These are phyloP conservation scores for Drosophila pegasa DNA, from an alignment of 2,888 invertebrate genomes.

Conservation along the genomic window DNA sequence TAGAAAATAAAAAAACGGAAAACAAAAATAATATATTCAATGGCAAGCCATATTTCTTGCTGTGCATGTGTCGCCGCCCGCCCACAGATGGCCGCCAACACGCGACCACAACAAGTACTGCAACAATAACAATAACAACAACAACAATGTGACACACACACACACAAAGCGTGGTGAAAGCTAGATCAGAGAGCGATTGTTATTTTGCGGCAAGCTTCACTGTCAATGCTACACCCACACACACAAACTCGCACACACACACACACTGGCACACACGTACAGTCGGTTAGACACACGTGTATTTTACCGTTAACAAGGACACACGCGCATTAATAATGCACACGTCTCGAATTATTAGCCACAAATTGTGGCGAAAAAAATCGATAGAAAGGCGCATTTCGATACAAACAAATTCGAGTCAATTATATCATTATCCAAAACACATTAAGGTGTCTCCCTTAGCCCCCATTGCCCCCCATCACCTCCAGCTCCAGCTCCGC, in stretches of 20 bases:
- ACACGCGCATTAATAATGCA: conserved; percentile 27
- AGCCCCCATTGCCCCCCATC: background rate
- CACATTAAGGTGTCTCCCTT: background rate
- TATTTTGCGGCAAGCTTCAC: background rate
- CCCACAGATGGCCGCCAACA: conserved; percentile 62
- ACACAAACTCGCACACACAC: background rate
- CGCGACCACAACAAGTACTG: conserved; percentile 33
- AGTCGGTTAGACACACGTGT: background rate
- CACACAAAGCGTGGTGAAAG: conserved; percentile 36
- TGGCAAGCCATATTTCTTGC: background rate
- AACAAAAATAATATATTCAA: no score
- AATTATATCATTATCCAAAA: conserved; percentile 8
- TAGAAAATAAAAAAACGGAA: background rate
- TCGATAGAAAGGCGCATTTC: conserved; percentile 21
- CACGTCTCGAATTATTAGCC: conserved; percentile 6
- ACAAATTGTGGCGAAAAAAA: conserved; percentile 28
- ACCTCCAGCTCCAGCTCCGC: background rate
- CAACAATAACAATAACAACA: conserved; percentile 14
- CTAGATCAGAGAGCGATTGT: conserved; percentile 24
- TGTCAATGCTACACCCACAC: conserved; percentile 1
- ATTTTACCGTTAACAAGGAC: conserved; percentile 26
- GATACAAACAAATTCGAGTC: conserved; percentile 6
- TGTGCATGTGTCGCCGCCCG: conserved; percentile 20
- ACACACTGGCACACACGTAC: background rate
- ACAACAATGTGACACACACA: conserved; percentile 21